Evolutionary conservation across 2,888 invertebrate species (phyloP).

Genomic region (Chaetoderma sp.): DNA sequence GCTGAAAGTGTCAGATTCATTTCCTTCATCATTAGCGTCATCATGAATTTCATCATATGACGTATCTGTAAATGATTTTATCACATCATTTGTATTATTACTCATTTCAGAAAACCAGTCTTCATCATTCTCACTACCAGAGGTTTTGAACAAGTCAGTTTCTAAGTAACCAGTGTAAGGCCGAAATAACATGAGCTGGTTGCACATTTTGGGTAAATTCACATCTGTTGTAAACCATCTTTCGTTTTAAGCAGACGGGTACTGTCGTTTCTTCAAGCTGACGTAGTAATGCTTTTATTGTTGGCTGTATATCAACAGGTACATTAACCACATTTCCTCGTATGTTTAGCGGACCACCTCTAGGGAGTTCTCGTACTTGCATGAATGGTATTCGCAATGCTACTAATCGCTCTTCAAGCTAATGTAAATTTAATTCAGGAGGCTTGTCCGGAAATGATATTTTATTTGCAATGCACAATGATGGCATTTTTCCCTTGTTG

Average conservation of each 20-base stretch:
- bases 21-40: no score
- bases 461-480: background rate
- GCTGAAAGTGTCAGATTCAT: no score
- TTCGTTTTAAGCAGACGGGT: slow-evolving; percentile 30
- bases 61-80: no score
- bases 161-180: no score
- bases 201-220: no score
- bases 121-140: no score
- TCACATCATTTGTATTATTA: no score
- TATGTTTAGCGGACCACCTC: slow-evolving; percentile 32
- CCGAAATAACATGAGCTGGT: no score
- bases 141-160: no score
- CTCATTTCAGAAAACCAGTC: no score
- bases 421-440: background rate
- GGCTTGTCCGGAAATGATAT: background rate
- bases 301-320: slow-evolving; percentile 30
- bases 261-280: slow-evolving; percentile 29
- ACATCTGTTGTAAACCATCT: no score
- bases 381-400: slow-evolving; percentile 25
- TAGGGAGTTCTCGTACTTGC: slow-evolving; percentile 31
- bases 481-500: background rate
- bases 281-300: slow-evolving; percentile 27
- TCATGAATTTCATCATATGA: no score
- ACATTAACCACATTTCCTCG: slow-evolving; percentile 37
- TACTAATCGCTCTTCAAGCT: background rate